Conservation (phyloP, 2,797 vertebrate species). For the Acropternis orthonyx region DNA sequence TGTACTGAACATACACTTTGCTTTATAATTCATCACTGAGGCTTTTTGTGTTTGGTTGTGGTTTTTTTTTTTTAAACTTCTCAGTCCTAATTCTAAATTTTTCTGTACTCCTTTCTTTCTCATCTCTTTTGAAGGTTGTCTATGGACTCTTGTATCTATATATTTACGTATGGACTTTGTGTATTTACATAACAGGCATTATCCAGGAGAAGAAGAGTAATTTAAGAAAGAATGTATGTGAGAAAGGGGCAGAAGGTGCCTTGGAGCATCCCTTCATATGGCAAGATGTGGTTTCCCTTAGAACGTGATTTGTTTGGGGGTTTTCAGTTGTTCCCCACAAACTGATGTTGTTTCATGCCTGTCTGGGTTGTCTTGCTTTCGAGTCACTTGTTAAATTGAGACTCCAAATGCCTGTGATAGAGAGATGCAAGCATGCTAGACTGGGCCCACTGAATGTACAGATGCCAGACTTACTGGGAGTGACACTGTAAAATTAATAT, state of each 20-base stretch:
- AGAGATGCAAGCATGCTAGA: neutral
- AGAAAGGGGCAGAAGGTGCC: neutral
- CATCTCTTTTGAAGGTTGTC: neutral
- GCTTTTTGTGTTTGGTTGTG: neutral
- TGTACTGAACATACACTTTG: neutral
- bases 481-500: slow-evolving; percentile 20
- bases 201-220: neutral
- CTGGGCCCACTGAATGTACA: neutral
- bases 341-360: neutral
- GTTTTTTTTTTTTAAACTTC: too few species aligned
- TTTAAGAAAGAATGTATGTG: neutral
- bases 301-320: neutral
- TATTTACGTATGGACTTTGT: neutral
- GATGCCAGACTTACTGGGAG: neutral
- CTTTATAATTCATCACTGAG: neutral
- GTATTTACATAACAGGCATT: neutral
- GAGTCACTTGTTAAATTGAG: neutral
- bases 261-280: neutral
- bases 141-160: neutral
- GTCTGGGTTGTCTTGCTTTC: neutral
- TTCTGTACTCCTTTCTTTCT: neutral
- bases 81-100: neutral
- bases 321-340: neutral
- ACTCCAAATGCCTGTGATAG: neutral
- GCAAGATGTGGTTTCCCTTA: neutral